phyloP scores from a whole-genome alignment of 2,113 vertebrate species.

The Myotis lucifugus region DNA sequence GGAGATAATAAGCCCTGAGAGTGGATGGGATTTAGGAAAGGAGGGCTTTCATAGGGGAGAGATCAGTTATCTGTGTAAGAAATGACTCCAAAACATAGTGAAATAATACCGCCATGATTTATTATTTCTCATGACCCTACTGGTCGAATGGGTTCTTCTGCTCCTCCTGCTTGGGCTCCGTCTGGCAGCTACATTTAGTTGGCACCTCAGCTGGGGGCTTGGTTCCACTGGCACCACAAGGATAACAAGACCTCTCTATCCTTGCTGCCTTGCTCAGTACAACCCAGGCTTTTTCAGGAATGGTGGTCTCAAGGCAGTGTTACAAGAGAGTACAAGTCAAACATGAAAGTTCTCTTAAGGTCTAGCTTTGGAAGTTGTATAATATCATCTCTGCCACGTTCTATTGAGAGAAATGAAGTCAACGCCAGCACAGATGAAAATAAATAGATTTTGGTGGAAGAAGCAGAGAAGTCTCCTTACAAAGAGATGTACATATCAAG shows the following conservation, averaged over 20 bases:
- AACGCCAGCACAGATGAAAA: background rate
- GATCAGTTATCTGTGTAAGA: background rate
- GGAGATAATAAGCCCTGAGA: background rate
- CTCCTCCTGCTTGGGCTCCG: background rate
- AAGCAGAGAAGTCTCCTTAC: background rate
- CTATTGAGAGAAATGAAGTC: background rate
- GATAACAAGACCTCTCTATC: background rate
- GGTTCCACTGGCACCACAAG: background rate
- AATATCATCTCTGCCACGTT: background rate
- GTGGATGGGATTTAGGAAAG: background rate
- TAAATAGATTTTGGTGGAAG: background rate
- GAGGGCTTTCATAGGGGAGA: background rate
- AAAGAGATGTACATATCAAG: background rate
- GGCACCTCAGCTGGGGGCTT: background rate
- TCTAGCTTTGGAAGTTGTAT: background rate
- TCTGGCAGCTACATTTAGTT: background rate
- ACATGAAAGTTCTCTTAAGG: background rate
- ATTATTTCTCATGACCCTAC: background rate
- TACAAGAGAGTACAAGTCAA: background rate
- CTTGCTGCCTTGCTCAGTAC: background rate
- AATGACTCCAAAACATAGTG: background rate
- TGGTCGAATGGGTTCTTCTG: background rate
- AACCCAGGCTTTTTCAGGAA: background rate
- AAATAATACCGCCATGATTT: background rate
- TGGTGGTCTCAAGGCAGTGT: background rate